phyloP scores from a whole-genome alignment of 2,113 vertebrate species.

The Eulemur rufifrons region DNA sequence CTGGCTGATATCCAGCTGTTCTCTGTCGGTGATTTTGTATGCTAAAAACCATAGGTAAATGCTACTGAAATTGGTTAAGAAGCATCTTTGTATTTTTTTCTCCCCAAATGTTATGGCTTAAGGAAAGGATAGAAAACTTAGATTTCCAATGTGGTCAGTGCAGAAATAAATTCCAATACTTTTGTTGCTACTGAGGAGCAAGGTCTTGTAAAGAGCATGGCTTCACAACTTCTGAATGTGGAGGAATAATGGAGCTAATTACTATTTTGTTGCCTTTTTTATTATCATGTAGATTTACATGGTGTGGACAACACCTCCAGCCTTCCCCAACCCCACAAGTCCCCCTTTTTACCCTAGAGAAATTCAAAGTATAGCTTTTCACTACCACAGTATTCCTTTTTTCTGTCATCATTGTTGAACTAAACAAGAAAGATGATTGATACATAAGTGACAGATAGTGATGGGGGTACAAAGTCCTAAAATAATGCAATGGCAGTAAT shows the following conservation, averaged over 20 bases:
- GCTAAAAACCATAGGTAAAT: conserved; percentile 30
- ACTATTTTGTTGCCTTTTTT: not conserved
- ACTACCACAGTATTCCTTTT: not conserved
- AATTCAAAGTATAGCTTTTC: not conserved
- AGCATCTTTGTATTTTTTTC: not conserved
- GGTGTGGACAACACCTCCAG: not conserved
- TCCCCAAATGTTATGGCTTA: not conserved
- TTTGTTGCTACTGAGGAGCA: not conserved
- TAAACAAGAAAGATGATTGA: not conserved
- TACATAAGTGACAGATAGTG: not conserved
- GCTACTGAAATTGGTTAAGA: not conserved
- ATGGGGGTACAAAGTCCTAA: not conserved
- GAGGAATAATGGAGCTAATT: not conserved
- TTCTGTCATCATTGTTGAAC: not conserved
- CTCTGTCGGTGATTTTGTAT: conserved; percentile 36
- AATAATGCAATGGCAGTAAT: not conserved
- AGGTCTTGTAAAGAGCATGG: not conserved
- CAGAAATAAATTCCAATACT: not conserved
- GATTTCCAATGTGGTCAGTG: not conserved
- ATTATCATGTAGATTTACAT: not conserved
- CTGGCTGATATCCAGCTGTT: conserved; percentile 40
- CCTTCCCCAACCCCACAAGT: not conserved
- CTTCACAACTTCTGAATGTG: not conserved
- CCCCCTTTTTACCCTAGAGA: not conserved
- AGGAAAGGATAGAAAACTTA: conserved; percentile 17